A percentile compares a stretch with the other conserved stretches of the same genome.
These are phyloP conservation scores for Camelus bactrianus DNA, from an alignment of 2,113 vertebrate species.

Conservation along the genomic window DNA sequence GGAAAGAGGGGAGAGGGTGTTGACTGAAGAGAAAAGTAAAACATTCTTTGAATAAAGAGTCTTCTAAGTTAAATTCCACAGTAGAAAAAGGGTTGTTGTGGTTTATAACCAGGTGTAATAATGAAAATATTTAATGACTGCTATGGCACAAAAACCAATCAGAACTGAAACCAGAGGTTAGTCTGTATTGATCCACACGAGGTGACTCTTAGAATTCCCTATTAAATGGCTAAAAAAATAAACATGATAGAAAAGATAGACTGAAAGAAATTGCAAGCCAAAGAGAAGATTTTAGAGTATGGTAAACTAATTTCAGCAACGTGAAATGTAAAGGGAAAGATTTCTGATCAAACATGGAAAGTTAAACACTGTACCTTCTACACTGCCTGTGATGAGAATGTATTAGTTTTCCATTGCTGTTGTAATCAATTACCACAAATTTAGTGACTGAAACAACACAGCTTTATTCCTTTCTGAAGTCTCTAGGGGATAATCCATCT, in stretches of 20 bases:
- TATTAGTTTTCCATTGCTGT: not conserved
- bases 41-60: not conserved
- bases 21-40: not conserved
- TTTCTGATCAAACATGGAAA: not conserved
- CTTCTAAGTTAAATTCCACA: not conserved
- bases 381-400: not conserved
- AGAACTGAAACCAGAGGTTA: not conserved
- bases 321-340: not conserved
- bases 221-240: not conserved
- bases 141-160: not conserved
- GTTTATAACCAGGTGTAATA: not conserved
- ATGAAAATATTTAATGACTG: not conserved
- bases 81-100: not conserved
- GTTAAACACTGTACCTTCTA: not conserved
- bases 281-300: not conserved
- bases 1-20: accelerated
- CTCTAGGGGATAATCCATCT: not conserved
- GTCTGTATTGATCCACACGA: not conserved
- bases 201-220: not conserved
- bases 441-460: not conserved
- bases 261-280: not conserved
- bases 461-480: not conserved
- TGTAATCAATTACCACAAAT: not conserved
- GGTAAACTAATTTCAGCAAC: not conserved
- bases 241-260: not conserved